phyloP scores from a whole-genome alignment of 35 echinoderm and acorn worm genomes.

The Stichopus chloronotus region DNA sequence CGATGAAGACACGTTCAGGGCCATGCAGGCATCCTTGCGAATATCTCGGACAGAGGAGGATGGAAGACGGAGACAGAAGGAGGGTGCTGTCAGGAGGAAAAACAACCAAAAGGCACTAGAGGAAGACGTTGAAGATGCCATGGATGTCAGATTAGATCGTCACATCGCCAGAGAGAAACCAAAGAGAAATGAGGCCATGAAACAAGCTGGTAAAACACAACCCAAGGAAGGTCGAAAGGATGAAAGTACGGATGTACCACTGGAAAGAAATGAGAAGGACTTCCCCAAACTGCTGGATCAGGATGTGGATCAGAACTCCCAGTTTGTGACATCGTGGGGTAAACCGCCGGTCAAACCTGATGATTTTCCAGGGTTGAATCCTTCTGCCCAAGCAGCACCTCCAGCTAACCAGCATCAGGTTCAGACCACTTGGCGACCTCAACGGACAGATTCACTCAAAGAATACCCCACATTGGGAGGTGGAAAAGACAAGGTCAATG shows the following conservation, averaged over 20 bases:
- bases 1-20: constrained; percentile 59
- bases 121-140: not conserved
- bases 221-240: not conserved
- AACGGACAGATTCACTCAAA: constrained; percentile 24
- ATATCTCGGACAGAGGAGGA: constrained; percentile 37
- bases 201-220: not conserved
- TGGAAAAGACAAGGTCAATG: not conserved
- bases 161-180: not conserved
- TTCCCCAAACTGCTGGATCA: constrained; percentile 29
- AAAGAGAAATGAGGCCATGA: not conserved
- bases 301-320: not conserved
- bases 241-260: not conserved
- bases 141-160: not conserved
- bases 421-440: not conserved
- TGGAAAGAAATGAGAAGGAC: constrained; percentile 9
- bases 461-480: constrained; percentile 31
- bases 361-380: constrained; percentile 48
- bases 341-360: not conserved
- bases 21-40: constrained; percentile 75
- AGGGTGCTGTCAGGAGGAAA: constrained; percentile 30
- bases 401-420: not conserved
- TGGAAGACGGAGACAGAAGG: not conserved
- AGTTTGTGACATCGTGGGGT: constrained; percentile 5
- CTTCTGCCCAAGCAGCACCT: not conserved
- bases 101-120: constrained; percentile 21